Evolutionary conservation across 2,888 invertebrate genomes (phyloP).

Genomic region (Aleiodes testaceus): DNA sequence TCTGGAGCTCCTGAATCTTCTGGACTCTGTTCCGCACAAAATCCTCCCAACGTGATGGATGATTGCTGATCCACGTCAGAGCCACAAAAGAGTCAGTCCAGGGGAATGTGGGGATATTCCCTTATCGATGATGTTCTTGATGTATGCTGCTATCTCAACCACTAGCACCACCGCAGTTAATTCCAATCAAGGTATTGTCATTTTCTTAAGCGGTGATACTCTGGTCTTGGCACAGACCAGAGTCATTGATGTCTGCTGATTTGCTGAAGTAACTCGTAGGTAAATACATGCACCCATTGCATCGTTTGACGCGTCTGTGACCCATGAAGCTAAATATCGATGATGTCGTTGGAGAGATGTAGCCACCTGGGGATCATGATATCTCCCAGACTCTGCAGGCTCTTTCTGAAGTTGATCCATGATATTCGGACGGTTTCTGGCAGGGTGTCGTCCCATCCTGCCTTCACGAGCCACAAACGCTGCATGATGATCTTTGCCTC

Average conservation of each 20-base stretch:
- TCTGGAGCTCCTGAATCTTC: constrained; percentile 44
- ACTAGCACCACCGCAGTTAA: constrained; percentile 48
- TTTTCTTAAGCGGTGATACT: constrained; percentile 49
- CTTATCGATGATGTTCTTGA: not conserved
- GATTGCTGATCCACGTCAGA: constrained; percentile 45
- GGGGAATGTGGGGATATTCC: constrained; percentile 22
- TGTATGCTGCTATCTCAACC: constrained; percentile 28
- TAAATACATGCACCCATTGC: constrained; percentile 52
- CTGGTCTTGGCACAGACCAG: constrained; percentile 46
- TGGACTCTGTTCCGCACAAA: constrained; percentile 48
- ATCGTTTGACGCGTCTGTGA: constrained; percentile 52
- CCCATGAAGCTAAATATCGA: constrained; percentile 45
- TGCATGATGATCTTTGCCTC: not conserved
- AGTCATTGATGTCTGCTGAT: not conserved
- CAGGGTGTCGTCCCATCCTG: constrained; percentile 40
- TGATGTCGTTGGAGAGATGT: not conserved
- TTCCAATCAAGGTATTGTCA: constrained; percentile 54
- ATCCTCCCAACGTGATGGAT: constrained; percentile 51
- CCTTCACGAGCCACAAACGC: constrained; percentile 12
- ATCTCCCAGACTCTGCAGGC: constrained; percentile 11
- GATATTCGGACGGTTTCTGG: not conserved
- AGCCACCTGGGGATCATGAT: too few species aligned
- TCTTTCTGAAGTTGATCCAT: constrained; percentile 18
- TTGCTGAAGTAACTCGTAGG: constrained; percentile 5
- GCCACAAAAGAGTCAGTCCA: constrained; percentile 50